Conservation (phyloP, 1,140 invertebrate species). For the Maconellicoccus hirsutus region DNA sequence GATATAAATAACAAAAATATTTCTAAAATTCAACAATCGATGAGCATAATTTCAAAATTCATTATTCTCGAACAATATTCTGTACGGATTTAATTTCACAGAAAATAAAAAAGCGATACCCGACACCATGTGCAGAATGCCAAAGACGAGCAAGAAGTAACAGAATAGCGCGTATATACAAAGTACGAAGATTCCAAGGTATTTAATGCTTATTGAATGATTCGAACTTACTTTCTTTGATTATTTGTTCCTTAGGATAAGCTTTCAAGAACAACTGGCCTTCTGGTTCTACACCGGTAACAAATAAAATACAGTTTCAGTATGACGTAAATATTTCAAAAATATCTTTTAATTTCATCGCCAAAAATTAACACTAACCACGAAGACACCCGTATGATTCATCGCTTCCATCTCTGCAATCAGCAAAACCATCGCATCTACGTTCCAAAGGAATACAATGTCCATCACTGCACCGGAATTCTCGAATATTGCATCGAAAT, state of each 20-base stretch:
- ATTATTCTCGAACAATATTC: no score
- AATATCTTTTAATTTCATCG: no score
- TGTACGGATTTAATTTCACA: no score
- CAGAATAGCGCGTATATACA: neutral
- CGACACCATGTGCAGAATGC: no score
- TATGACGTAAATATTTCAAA: no score
- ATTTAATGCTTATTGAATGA: neutral
- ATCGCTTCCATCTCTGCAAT: conserved; percentile 60
- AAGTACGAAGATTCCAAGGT: neutral
- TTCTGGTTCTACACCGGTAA: neutral
- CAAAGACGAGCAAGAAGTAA: no score
- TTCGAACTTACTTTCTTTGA: conserved; percentile 64
- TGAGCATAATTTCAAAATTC: no score
- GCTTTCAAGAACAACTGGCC: conserved; percentile 50
- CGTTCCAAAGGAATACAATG: conserved; percentile 41
- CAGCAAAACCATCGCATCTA: conserved; percentile 52
- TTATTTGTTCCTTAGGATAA: conserved; percentile 59
- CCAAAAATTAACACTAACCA: no score
- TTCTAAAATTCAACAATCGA: no score
- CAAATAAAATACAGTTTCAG: conserved; percentile 33
- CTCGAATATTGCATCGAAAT: conserved; percentile 31
- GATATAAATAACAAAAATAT: no score
- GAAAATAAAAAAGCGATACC: no score
- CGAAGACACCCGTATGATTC: no score
- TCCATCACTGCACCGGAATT: conserved; percentile 43